Evolutionary conservation across 2,113 vertebrate species (phyloP).

Genomic region (Elgaria multicarinata): DNA sequence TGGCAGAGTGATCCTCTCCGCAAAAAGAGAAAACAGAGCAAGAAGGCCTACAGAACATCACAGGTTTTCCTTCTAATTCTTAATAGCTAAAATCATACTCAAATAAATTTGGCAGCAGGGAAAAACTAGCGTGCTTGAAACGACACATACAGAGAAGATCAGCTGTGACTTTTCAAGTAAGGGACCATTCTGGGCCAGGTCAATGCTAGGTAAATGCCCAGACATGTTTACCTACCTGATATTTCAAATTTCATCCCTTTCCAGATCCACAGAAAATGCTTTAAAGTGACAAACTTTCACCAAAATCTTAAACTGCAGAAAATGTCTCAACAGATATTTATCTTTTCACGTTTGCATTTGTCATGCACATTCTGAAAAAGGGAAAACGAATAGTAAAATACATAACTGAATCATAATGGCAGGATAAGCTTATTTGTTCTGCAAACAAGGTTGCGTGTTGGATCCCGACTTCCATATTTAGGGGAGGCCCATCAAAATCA

Average conservation of each 20-base stretch:
- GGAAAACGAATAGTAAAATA: slow-evolving; percentile 19
- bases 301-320: slow-evolving; percentile 67
- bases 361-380: slow-evolving; percentile 39
- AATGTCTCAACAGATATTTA: slow-evolving; percentile 61
- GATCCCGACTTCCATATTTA: neutral
- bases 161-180: neutral
- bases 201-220: slow-evolving; percentile 70
- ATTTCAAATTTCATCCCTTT: slow-evolving; percentile 70
- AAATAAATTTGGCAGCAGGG: neutral
- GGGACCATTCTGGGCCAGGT: slow-evolving; percentile 52
- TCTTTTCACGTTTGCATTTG: slow-evolving; percentile 41
- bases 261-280: slow-evolving; percentile 63
- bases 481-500: neutral
- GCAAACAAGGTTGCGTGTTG: neutral
- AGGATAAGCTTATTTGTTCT: neutral
- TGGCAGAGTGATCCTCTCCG: neutral
- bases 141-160: neutral
- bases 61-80: neutral
- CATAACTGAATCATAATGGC: neutral
- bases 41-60: neutral
- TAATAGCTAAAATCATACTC: neutral
- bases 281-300: slow-evolving; percentile 65
- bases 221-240: slow-evolving; percentile 67
- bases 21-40: neutral
- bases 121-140: neutral